Evolutionary conservation across 2,888 invertebrate species (phyloP), one percentile per base, ranked within the genome.

Genomic region (Rhamnusium bicolor): DNA sequence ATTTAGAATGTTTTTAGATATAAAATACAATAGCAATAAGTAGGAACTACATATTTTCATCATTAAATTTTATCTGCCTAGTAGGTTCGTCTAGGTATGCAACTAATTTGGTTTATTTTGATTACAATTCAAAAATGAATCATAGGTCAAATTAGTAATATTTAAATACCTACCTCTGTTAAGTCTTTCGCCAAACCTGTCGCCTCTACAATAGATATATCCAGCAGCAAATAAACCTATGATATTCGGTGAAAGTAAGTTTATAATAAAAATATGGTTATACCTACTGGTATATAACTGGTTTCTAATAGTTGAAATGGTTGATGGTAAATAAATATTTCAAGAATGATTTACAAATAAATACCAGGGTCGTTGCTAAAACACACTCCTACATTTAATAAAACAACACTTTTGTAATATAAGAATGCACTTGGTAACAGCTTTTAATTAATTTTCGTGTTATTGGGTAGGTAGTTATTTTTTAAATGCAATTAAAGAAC

Each of bases 201-300:
- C 7, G 24, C 27, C 27, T 56, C 1, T 7, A 18, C 46, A 46
- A 19, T 51, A 3, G 51, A n/a, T 10, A 18, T 61, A 61, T n/a
- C n/a, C n/a, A n/a, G 46, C 19, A 19, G 4, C 32, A 27, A 24
- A 32, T 24, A 18, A 60, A 32, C 8, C 60, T 14, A 1, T 61
- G 32, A 21, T 46, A 29, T 60, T 61, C 18, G 46, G 61, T 61
- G 46, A 61, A 61, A 61, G 61, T 61, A 61, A 46, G 24, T 24
- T 19, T 21, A 61, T 61, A 32, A 61, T 46, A 46, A 51, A 51
- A 51, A 18, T 18, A 10, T 7, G 18, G 46, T 51, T n/a, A 10
- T 54, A 54, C 51, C 51, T 19, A 51, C 51, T 51, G 10, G 51
- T 18, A 19, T 51, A 60, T 60, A 60, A 32, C 58, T 18, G 56